Percentiles rank a stretch among this genome's conserved stretches.
phyloP scores from a whole-genome alignment of 2,888 invertebrate species.

The Drosophila crucigera region DNA sequence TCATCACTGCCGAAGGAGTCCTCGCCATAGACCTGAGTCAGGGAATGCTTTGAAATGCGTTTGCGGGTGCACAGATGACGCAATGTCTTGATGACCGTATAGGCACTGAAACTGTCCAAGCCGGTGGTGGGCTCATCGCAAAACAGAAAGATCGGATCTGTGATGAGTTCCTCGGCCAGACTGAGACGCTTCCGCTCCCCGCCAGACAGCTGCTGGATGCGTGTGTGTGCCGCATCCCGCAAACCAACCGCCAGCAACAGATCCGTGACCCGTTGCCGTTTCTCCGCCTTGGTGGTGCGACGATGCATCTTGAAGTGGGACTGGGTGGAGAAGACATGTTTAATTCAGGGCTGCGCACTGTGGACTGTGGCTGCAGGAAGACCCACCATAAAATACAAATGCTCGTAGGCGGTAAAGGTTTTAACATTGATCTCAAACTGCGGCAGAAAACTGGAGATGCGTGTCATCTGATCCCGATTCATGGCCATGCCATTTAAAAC shows the following conservation, averaged over 20 bases:
- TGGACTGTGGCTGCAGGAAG: background rate
- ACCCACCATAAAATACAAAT: slow-evolving; percentile 94
- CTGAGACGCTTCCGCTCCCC: slow-evolving; percentile 95
- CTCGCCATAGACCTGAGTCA: slow-evolving; percentile 78
- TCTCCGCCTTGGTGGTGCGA: slow-evolving; percentile 85
- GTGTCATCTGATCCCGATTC: slow-evolving; percentile 88
- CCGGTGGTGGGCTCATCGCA: slow-evolving; percentile 98
- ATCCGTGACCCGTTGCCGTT: slow-evolving; percentile 80
- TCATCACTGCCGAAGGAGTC: slow-evolving; percentile 70
- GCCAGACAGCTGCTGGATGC: slow-evolving; percentile 92
- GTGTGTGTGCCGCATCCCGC: slow-evolving; percentile 89
- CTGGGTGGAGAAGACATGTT: slow-evolving; percentile 85
- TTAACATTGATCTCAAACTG: slow-evolving; percentile 94
- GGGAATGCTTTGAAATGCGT: slow-evolving; percentile 72
- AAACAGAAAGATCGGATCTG: slow-evolving; percentile 94
- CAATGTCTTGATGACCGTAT: slow-evolving; percentile 90
- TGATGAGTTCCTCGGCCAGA: slow-evolving; percentile 94
- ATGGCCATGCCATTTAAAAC: slow-evolving; percentile 89
- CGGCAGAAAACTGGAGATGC: slow-evolving; percentile 93
- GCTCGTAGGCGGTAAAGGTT: slow-evolving; percentile 92
- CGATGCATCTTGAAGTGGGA: slow-evolving; percentile 91
- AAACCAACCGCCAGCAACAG: slow-evolving; percentile 89
- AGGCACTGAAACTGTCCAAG: slow-evolving; percentile 95
- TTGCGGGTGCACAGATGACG: slow-evolving; percentile 87
- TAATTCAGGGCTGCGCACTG: background rate